Conservation (phyloP, 2,797 vertebrate genomes). For the Myripristis jacobus region DNA sequence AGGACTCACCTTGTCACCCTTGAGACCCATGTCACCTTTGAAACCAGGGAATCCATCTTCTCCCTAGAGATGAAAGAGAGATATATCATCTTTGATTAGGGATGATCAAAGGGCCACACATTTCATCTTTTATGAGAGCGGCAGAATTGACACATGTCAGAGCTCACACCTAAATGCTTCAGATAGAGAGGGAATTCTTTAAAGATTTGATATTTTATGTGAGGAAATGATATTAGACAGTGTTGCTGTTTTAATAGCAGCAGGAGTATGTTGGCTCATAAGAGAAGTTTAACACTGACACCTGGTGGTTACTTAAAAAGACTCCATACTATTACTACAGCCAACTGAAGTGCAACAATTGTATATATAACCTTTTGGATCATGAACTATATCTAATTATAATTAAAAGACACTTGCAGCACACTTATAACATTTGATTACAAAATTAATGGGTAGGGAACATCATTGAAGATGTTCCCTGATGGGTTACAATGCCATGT, state of each 20-base stretch:
- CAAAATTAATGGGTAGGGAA: background rate
- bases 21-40: slow-evolving; percentile 98
- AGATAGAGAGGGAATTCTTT: background rate
- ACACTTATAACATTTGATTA: background rate
- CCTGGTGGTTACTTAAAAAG: slow-evolving; percentile 62
- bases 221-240: slow-evolving; percentile 13
- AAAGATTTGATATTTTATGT: background rate
- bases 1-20: slow-evolving; percentile 92
- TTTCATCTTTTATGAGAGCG: background rate
- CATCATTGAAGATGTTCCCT: background rate
- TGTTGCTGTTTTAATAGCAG: background rate
- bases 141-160: background rate
- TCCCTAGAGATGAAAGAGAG: slow-evolving; percentile 83
- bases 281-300: slow-evolving; percentile 65
- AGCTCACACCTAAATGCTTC: slow-evolving; percentile 7
- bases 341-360: background rate
- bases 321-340: background rate
- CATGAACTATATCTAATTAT: too few species aligned
- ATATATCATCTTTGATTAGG: slow-evolving; percentile 1
- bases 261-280: background rate
- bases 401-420: background rate
- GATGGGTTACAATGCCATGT: background rate
- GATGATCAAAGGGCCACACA: slow-evolving; percentile 6
- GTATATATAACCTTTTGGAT: background rate
- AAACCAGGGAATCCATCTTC: slow-evolving; percentile 99